Evolutionary conservation across 2,888 invertebrate species (phyloP).

Genomic region (Lasioglossum calceatum): DNA sequence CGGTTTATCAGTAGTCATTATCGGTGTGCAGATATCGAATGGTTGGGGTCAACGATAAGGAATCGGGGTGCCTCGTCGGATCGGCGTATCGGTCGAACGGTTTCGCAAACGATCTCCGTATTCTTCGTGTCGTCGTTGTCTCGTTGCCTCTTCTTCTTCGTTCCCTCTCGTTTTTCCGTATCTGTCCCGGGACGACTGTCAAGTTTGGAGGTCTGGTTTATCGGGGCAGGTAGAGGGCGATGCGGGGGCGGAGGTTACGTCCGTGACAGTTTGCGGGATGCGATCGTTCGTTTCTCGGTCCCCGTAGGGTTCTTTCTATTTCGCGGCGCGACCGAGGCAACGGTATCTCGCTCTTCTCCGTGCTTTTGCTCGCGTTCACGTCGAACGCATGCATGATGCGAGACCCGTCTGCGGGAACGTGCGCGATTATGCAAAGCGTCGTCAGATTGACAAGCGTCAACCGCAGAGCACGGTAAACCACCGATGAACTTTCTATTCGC

Average conservation of each 20-base stretch:
- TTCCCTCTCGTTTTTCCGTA: neutral
- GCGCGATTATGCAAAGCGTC: constrained; percentile 24
- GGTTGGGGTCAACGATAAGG: constrained; percentile 3
- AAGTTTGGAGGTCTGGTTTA: constrained; percentile 40
- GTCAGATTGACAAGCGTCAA: constrained; percentile 18
- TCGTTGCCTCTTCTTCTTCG: neutral
- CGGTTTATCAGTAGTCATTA: neutral
- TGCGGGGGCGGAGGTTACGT: constrained; percentile 5
- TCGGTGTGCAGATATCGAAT: neutral
- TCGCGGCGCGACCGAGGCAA: constrained; percentile 1
- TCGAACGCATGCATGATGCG: constrained; percentile 15
- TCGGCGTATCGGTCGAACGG: neutral
- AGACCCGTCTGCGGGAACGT: neutral
- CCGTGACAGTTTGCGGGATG: constrained; percentile 27
- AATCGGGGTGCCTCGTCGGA: neutral
- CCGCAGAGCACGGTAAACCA: constrained; percentile 2
- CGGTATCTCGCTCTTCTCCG: neutral
- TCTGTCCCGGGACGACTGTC: constrained; percentile 38
- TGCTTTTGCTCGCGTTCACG: neutral
- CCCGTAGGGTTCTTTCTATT: constrained; percentile 35
- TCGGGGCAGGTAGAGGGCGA: constrained; percentile 13
- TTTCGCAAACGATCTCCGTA: neutral
- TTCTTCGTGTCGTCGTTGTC: constrained; percentile 8
- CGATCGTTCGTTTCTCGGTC: constrained; percentile 30
- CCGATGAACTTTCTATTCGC: constrained; percentile 21